Evolutionary conservation across 2,113 vertebrate genomes (phyloP).

Genomic region (Chaenogobius annularis): DNA sequence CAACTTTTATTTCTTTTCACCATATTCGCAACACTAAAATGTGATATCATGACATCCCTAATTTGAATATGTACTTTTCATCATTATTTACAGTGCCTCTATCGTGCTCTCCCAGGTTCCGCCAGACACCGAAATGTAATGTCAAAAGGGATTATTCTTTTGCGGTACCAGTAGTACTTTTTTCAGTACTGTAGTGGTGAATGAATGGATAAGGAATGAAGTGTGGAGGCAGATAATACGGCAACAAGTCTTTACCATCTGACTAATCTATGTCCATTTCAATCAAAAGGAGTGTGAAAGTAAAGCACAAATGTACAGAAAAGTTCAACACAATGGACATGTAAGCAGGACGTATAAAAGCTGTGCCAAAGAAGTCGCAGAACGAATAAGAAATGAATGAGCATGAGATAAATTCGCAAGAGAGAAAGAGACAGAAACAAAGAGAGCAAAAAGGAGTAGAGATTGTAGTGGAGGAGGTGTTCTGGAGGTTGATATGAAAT

Average conservation of each 20-base stretch:
- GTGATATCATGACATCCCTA: no score
- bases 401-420: conserved; percentile 56
- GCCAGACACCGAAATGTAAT: no score
- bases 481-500: conserved; percentile 69
- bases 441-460: conserved; percentile 3
- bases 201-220: conserved; percentile 43
- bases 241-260: conserved; percentile 19
- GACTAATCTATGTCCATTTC: conserved; percentile 36
- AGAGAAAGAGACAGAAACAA: conserved; percentile 6
- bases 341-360: no score
- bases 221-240: conserved; percentile 29
- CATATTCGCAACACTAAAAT: no score
- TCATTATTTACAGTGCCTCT: no score
- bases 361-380: conserved; percentile 59
- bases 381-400: conserved; percentile 78
- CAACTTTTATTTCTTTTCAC: no score
- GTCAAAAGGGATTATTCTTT: no score
- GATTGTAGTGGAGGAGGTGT: conserved; percentile 19
- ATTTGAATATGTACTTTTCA: no score
- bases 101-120: no score
- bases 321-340: conserved; percentile 48
- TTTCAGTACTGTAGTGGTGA: not conserved
- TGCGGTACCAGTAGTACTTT: no score
- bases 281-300: conserved; percentile 19
- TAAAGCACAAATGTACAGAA: conserved; percentile 45